Base-by-base conservation (phyloP, 2,113 vertebrate species). In the Cygnus atratus region DNA sequence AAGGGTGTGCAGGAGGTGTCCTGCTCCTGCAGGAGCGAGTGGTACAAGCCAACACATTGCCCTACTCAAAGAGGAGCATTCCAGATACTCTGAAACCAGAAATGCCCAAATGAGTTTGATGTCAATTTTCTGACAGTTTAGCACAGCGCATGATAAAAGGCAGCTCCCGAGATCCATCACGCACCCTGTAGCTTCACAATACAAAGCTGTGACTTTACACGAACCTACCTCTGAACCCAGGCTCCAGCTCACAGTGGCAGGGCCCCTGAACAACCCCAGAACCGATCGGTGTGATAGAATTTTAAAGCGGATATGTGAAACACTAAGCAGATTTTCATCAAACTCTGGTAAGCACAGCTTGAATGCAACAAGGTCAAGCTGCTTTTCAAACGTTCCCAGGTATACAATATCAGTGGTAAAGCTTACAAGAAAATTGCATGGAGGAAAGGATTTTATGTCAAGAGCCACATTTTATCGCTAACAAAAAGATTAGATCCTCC, bases 291-390 rank as follows among this genome's bases (percentile, higher is more conserved):
- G 29, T 24, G 41, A 35, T 11, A 67, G 58, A 74, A 55, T 75
- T 92, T 93, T 67, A 91, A 43, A 88, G 70, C 31, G 15, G 33
- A 5, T 35, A 39, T 68, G 33, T 72, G 73, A 93, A 87, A 78
- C 66, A 58, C 33, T 37, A 25, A 75, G 39, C 20, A 92, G 91
- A 65, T 95, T 92, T 86, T 48, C 84, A 58, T 84, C 66, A 57
- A 57, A 89, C 75, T 90, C 50, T n/a, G 65, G 65, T 31, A 90
- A 92, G 87, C 54, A 57, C 73, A 82, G 81, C 59, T 84, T 91
- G 84, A 88, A 72, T 58, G 77, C 89, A 78, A 50, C 77, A 92
- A 91, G 91, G 88, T 95, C 94, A 87, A 93, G 61, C 70, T 92
- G 88, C 84, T 93, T 88, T 91, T 92, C 77, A 78, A 55, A 67